phyloP scores from a whole-genome alignment of 35 echinoderm and acorn worm species.

The Amphiura filiformis region DNA sequence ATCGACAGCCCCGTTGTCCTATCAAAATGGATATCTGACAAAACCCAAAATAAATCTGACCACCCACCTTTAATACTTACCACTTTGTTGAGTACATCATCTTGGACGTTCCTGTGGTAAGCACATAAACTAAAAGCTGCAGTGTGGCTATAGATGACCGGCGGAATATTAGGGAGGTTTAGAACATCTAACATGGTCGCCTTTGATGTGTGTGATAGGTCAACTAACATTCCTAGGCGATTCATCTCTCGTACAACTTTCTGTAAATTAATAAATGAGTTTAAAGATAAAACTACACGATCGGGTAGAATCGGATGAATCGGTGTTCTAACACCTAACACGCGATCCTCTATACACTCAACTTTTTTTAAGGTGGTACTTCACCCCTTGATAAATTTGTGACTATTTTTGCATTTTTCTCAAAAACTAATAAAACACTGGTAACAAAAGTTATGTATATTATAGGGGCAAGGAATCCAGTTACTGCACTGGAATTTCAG shows the following conservation, averaged over 20 bases:
- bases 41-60: not conserved
- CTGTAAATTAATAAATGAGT: slow-evolving; percentile 18
- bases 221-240: slow-evolving; percentile 69
- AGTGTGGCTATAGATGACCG: slow-evolving; percentile 79
- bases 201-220: slow-evolving; percentile 41
- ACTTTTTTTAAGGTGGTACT: not conserved
- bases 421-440: too few relatives aligned
- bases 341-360: not conserved
- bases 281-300: not conserved
- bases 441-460: too few relatives aligned
- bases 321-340: not conserved
- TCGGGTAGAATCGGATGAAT: not conserved
- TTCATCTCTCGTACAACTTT: slow-evolving; percentile 77
- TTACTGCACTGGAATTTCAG: too few relatives aligned
- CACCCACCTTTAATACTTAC: slow-evolving; percentile 31
- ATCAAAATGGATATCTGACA: too few relatives aligned
- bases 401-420: too few relatives aligned
- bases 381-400: too few relatives aligned
- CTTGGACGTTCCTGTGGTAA: slow-evolving; percentile 51
- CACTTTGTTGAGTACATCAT: slow-evolving; percentile 51
- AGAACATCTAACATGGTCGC: slow-evolving; percentile 45
- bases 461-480: too few relatives aligned
- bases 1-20: too few relatives aligned
- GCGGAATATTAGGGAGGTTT: slow-evolving; percentile 26
- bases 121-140: slow-evolving; percentile 40